Evolutionary conservation across 2,888 invertebrate genomes (phyloP).

Genomic region (Thalpophila matura): DNA sequence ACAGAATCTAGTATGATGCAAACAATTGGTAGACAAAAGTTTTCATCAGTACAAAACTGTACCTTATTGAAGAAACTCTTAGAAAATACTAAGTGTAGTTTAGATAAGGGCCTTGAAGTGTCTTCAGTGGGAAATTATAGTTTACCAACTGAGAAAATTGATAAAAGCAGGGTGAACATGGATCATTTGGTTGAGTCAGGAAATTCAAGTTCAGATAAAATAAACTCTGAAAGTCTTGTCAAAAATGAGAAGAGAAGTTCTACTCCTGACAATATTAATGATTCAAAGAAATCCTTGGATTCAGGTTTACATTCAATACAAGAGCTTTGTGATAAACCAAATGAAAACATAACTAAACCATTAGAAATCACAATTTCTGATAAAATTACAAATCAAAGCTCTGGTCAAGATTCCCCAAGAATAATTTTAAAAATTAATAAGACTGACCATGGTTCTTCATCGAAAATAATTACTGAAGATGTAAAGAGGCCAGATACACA

Average conservation of each 20-base stretch:
- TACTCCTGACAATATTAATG: constrained; percentile 66
- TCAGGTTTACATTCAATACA: constrained; percentile 67
- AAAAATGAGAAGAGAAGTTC: constrained; percentile 60
- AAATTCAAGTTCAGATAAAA: constrained; percentile 59
- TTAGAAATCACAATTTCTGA: constrained; percentile 87
- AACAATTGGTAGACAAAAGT: constrained; percentile 65
- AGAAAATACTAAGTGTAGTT: constrained; percentile 80
- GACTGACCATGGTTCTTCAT: constrained; percentile 89
- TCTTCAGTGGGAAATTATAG: constrained; percentile 67
- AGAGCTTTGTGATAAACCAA: constrained; percentile 73
- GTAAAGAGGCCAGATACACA: constrained; percentile 72
- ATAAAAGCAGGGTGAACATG: constrained; percentile 64
- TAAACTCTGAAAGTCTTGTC: constrained; percentile 61
- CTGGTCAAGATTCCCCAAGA: constrained; percentile 89
- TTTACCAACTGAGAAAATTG: constrained; percentile 63
- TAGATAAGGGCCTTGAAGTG: constrained; percentile 70
- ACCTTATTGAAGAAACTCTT: constrained; percentile 85
- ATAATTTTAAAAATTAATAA: constrained; percentile 93
- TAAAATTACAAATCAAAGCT: constrained; percentile 79
- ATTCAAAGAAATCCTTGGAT: constrained; percentile 62
- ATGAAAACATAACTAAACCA: constrained; percentile 83
- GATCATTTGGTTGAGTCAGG: constrained; percentile 54
- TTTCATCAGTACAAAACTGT: constrained; percentile 79
- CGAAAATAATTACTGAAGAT: constrained; percentile 88
- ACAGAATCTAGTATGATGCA: constrained; percentile 57